These are phyloP conservation scores for Trematocara macrostoma DNA, from an alignment of 2,113 vertebrate genomes.

Conservation along the genomic window DNA sequence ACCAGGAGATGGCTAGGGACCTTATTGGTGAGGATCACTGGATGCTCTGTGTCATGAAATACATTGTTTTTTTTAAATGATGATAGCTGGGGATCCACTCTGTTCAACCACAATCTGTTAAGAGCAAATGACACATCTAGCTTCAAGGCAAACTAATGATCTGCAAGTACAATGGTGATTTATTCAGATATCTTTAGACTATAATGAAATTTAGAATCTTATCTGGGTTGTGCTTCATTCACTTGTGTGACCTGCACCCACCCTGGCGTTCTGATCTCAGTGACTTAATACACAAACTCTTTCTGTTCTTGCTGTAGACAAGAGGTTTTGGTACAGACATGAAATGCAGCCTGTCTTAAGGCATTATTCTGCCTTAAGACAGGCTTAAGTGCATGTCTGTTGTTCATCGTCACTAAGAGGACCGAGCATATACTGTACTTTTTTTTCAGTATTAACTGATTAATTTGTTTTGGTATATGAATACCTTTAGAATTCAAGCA, in stretches of 20 bases:
- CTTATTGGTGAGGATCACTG: slow-evolving; percentile 80
- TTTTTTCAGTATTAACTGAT: background rate
- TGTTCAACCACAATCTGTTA: background rate
- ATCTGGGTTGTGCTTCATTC: background rate
- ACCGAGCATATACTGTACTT: background rate
- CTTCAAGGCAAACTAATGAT: background rate
- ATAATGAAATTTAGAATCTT: background rate
- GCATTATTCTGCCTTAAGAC: background rate
- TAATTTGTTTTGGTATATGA: background rate
- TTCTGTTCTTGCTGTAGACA: background rate
- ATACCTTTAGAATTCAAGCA: background rate
- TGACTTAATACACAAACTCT: background rate
- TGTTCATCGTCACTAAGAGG: background rate
- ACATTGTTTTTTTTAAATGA: background rate
- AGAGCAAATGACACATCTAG: background rate
- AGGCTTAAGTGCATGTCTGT: background rate
- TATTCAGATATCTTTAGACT: background rate
- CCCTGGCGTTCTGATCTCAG: background rate
- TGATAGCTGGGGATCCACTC: background rate
- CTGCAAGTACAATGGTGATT: background rate
- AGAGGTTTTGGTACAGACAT: background rate
- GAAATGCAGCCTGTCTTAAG: background rate
- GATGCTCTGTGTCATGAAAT: background rate
- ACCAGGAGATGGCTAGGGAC: slow-evolving; percentile 97
- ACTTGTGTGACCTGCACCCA: background rate